These are phyloP conservation scores for Plectropomus leopardus DNA, from an alignment of 2,113 vertebrate species.

Conservation along the genomic window DNA sequence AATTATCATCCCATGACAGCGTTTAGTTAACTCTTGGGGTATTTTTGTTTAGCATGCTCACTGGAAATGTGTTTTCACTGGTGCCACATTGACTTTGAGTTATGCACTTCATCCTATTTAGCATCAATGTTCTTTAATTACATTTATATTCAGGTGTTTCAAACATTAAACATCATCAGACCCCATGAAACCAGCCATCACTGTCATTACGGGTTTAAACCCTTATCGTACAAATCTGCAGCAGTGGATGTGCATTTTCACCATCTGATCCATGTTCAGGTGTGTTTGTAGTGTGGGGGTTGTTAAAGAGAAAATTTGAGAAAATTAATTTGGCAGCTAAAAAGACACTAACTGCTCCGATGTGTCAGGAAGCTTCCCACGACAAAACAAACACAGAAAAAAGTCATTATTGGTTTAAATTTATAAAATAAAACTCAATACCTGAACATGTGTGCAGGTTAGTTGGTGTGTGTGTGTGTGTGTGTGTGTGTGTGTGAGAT, in stretches of 20 bases:
- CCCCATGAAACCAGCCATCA: not conserved
- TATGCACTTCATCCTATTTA: no score
- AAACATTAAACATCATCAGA: not conserved
- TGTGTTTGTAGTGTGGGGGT: not conserved
- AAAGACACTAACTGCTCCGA: not conserved
- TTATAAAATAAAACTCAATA: constrained; percentile 18
- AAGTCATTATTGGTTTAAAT: not conserved
- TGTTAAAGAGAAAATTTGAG: constrained; percentile 11
- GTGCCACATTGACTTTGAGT: not conserved
- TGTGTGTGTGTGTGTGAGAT: constrained; percentile 28
- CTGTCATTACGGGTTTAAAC: not conserved
- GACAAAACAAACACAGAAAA: not conserved
- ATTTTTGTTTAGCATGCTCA: no score
- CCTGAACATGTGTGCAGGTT: not conserved
- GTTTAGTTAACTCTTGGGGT: not conserved
- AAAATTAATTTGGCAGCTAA: constrained; percentile 5
- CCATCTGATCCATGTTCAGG: not conserved
- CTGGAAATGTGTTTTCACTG: no score
- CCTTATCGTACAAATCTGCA: not conserved
- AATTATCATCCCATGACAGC: not conserved
- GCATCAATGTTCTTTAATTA: not conserved
- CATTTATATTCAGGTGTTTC: not conserved
- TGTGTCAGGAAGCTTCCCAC: not conserved
- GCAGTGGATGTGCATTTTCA: not conserved
- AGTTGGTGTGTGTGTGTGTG: constrained; percentile 15